These are phyloP conservation scores for Nomada lathburiana DNA, from an alignment of 2,888 invertebrate species.

Conservation along the genomic window DNA sequence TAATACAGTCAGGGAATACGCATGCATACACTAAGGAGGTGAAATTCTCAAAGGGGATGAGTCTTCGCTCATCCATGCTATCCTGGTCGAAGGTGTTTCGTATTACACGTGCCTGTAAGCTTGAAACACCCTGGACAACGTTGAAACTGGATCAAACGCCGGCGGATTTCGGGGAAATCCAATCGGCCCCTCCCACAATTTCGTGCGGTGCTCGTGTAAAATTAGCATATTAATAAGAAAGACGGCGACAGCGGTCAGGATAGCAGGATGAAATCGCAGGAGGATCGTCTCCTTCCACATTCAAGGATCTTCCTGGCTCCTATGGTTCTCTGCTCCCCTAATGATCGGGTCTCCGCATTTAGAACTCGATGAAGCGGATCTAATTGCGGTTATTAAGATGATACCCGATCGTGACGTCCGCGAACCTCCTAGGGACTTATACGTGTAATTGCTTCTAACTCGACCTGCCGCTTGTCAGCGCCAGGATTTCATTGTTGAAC, in stretches of 20 bases:
- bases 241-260: constrained; percentile 83
- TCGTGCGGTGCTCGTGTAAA: constrained; percentile 69
- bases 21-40: not conserved
- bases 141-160: not conserved
- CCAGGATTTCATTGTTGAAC: no score
- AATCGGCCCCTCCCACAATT: constrained; percentile 62
- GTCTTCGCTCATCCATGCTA: constrained; percentile 70
- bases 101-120: constrained; percentile 82
- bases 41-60: constrained; percentile 4
- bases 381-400: constrained; percentile 77
- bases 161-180: constrained; percentile 26
- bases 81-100: constrained; percentile 83
- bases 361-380: constrained; percentile 84
- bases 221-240: constrained; percentile 85
- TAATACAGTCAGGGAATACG: no score
- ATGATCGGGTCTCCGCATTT: constrained; percentile 83
- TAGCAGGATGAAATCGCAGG: constrained; percentile 82
- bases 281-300: constrained; percentile 65
- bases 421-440: not conserved
- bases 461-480: not conserved
- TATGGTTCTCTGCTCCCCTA: constrained; percentile 79
- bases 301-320: constrained; percentile 78
- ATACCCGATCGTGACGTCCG: not conserved
- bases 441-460: not conserved
- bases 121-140: constrained; percentile 61